Evolutionary conservation across 2,113 vertebrate species (phyloP).

Genomic region (Ginglymostoma cirratum): DNA sequence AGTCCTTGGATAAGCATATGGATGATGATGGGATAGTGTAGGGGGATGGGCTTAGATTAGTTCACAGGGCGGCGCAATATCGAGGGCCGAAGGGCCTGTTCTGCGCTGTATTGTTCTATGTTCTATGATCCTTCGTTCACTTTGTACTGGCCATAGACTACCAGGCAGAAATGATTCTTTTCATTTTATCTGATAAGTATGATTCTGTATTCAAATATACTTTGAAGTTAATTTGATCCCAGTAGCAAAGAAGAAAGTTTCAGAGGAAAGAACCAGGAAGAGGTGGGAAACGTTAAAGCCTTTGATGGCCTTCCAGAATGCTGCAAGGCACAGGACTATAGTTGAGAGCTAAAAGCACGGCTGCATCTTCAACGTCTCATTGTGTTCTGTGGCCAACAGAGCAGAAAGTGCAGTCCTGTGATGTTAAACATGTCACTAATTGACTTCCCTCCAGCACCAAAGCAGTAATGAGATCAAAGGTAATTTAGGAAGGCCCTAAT

Average conservation of each 20-base stretch:
- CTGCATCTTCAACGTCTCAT: background rate
- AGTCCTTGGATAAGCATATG: too few species aligned
- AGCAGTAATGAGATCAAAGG: background rate
- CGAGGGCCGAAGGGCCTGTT: too few species aligned
- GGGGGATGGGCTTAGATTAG: too few species aligned
- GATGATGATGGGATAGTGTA: too few species aligned
- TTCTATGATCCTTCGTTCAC: background rate
- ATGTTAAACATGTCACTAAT: background rate
- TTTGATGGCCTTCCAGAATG: constrained; percentile 20
- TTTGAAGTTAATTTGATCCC: background rate
- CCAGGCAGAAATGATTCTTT: background rate
- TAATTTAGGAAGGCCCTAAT: background rate
- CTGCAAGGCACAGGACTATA: constrained; percentile 11
- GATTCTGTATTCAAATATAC: background rate
- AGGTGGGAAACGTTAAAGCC: constrained; percentile 1
- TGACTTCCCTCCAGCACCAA: background rate
- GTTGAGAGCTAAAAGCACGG: background rate
- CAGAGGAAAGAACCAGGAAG: background rate
- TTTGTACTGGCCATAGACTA: background rate
- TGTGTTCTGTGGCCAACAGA: background rate
- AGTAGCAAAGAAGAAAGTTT: background rate
- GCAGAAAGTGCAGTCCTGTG: background rate
- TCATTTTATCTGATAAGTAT: background rate
- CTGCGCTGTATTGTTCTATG: too few species aligned
- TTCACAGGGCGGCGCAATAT: too few species aligned